These are phyloP conservation scores for Sebastes trivittatus DNA, from an alignment of 2,797 vertebrate genomes.

Conservation along the genomic window DNA sequence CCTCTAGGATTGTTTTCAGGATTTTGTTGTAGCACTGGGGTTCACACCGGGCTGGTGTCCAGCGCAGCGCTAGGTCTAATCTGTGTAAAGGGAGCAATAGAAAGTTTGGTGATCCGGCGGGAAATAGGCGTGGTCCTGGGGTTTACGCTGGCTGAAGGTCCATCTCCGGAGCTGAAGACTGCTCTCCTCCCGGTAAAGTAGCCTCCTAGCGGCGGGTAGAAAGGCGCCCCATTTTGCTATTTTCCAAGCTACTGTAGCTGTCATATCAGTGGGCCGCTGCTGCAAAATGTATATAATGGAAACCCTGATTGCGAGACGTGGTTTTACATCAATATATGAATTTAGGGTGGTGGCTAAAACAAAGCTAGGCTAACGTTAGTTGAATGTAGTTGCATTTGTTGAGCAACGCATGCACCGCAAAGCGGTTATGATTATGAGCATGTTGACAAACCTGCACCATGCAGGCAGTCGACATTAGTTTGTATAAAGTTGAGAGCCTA, in stretches of 20 bases:
- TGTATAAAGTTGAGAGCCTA: background rate
- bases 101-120: background rate
- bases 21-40: background rate
- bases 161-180: fast-evolving
- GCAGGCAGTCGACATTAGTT: background rate
- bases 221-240: fast-evolving
- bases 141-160: background rate
- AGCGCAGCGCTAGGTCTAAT: background rate
- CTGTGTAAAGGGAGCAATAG: fast-evolving
- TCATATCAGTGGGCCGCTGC: no score
- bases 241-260: no score
- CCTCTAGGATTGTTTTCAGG: background rate
- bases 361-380: no score
- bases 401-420: background rate
- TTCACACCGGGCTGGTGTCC: no score
- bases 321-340: no score
- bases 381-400: background rate
- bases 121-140: background rate
- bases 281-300: no score
- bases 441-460: background rate
- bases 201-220: fast-evolving
- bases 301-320: no score
- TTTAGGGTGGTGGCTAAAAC: no score
- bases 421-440: background rate
- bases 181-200: background rate